Evolutionary conservation across 2,113 vertebrate species (phyloP).

Genomic region (human (Homo sapiens)): DNA sequence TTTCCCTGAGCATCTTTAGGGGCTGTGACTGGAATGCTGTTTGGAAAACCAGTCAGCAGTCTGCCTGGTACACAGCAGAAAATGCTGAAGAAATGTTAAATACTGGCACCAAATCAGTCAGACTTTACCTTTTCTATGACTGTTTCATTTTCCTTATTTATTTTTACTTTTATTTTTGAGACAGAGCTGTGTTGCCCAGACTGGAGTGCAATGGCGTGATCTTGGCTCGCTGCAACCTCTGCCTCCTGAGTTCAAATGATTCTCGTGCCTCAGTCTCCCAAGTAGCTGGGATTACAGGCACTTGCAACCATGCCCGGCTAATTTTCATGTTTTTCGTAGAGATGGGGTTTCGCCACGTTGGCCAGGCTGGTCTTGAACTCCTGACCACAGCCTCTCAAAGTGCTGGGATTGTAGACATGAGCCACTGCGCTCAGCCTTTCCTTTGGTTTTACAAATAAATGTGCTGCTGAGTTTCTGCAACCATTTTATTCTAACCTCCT

Average conservation of each 20-base stretch:
- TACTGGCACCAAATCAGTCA: background rate
- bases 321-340: too few species aligned
- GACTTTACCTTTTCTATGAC: background rate
- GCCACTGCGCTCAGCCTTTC: background rate
- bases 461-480: background rate
- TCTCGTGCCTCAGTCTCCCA: too few species aligned
- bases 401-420: too few species aligned
- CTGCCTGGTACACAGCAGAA: background rate
- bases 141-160: background rate
- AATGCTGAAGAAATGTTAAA: background rate
- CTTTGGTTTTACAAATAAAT: constrained; percentile 35
- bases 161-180: background rate
- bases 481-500: background rate
- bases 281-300: too few species aligned
- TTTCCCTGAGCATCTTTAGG: background rate
- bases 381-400: too few species aligned
- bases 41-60: background rate
- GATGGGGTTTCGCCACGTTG: rapidly evolving
- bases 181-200: too few species aligned
- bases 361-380: too few species aligned
- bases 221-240: too few species aligned
- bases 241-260: too few species aligned
- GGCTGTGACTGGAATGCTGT: background rate
- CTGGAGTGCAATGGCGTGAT: background rate
- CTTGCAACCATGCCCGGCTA: too few species aligned